Conservation (phyloP, 2,797 vertebrate genomes). For the Channa striata region DNA sequence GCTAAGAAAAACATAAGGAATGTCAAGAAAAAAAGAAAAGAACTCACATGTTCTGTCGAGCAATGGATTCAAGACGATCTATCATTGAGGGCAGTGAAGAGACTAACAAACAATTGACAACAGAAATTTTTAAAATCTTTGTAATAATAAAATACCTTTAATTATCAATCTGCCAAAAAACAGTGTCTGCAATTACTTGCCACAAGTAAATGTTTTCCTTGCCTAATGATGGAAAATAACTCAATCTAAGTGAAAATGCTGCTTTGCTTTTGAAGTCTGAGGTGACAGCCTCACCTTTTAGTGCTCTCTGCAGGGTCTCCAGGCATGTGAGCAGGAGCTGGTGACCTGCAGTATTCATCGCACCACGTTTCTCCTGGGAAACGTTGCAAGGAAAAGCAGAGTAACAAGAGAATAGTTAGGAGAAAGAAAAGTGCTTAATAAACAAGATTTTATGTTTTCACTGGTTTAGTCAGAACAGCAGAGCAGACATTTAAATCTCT, state of each 20-base stretch:
- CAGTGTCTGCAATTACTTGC: not conserved
- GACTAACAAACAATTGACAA: slow-evolving; percentile 79
- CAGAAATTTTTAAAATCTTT: not conserved
- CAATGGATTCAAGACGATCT: slow-evolving; percentile 96
- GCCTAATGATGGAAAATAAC: slow-evolving; percentile 4
- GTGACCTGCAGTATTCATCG: slow-evolving; percentile 92
- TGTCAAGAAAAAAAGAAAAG: not conserved
- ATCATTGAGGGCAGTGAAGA: slow-evolving; percentile 97
- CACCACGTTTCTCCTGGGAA: slow-evolving; percentile 93
- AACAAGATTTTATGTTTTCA: slow-evolving; percentile 28
- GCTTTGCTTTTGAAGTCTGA: not conserved
- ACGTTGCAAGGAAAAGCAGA: slow-evolving; percentile 4
- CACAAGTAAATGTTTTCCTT: not conserved
- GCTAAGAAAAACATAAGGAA: not conserved
- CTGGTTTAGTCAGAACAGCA: slow-evolving; percentile 3
- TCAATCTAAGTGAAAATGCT: slow-evolving; percentile 1
- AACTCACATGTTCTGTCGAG: slow-evolving; percentile 94
- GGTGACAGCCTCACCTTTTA: slow-evolving; percentile 89
- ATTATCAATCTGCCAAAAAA: not conserved
- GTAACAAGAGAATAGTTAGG: slow-evolving; percentile 1
- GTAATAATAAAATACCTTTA: too few relatives aligned
- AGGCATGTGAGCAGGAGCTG: slow-evolving; percentile 95
- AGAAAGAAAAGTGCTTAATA: slow-evolving; percentile 24
- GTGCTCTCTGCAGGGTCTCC: slow-evolving; percentile 95
- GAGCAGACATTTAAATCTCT: slow-evolving; percentile 39